Evolutionary conservation across 2,113 vertebrate species (phyloP).

Genomic region (Apodemus speciosus): DNA sequence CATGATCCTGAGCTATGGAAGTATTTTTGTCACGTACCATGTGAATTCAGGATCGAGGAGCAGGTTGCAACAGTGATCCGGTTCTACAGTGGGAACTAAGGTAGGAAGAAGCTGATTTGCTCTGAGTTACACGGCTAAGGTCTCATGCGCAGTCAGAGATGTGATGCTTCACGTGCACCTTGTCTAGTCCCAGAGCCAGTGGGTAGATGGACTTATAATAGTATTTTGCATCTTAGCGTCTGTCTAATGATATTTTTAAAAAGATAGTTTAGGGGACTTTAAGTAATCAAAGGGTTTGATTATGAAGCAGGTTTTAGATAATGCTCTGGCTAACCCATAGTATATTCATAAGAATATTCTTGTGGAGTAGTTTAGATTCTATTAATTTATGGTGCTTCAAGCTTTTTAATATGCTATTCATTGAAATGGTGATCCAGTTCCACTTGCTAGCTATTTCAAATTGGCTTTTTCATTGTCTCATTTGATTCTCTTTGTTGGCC

Average conservation of each 20-base stretch:
- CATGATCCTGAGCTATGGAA: neutral
- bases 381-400: conserved; percentile 27
- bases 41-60: neutral
- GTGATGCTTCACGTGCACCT: neutral
- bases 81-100: neutral
- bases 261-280: conserved; percentile 37
- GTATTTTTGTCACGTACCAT: rapidly evolving
- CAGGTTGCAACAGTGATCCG: rapidly evolving
- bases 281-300: conserved; percentile 32
- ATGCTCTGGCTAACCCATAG: neutral
- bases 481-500: conserved; percentile 70
- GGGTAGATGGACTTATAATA: neutral
- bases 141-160: neutral
- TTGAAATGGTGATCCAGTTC: conserved; percentile 56
- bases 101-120: neutral
- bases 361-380: conserved; percentile 52
- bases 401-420: conserved; percentile 61
- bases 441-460: conserved; percentile 57
- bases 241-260: neutral
- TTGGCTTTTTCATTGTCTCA: conserved; percentile 69
- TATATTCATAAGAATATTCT: conserved; percentile 29
- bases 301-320: conserved; percentile 49
- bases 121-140: neutral
- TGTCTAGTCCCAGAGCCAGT: neutral
- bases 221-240: neutral